Conservation (phyloP, 2,888 invertebrate species). For the Drosophila nigritarsus region DNA sequence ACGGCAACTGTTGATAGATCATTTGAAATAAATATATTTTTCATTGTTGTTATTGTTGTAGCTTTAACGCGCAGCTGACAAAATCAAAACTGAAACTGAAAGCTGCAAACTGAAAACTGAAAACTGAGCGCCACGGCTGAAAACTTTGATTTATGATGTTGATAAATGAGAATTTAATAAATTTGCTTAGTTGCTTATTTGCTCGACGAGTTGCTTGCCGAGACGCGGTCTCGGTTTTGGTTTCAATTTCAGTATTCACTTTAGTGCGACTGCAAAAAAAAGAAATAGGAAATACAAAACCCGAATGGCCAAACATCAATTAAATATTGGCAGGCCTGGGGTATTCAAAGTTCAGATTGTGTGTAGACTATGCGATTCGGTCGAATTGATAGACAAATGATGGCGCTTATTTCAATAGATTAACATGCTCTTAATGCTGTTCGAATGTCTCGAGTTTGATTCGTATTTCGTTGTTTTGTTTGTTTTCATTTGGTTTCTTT, state of each 20-base stretch:
- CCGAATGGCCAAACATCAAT: conserved; percentile 51
- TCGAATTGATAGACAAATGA: conserved; percentile 64
- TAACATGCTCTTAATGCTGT: conserved; percentile 62
- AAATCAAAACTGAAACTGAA: conserved; percentile 52
- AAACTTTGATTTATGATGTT: conserved; percentile 75
- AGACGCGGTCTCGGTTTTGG: conserved; percentile 17
- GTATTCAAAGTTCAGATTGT: conserved; percentile 26
- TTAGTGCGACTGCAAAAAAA: conserved; percentile 14
- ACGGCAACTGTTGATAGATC: conserved; percentile 81
- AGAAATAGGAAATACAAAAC: conserved; percentile 14
- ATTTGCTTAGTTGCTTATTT: conserved; percentile 63
- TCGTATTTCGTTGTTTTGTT: conserved; percentile 2
- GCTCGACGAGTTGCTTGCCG: conserved; percentile 27
- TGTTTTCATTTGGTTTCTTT: conserved; percentile 31
- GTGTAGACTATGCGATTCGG: conserved; percentile 5
- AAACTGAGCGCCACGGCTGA: conserved; percentile 33
- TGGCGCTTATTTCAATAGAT: conserved; percentile 74
- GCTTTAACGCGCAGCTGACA: conserved; percentile 41
- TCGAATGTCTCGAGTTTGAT: conserved; percentile 29
- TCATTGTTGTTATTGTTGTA: conserved; percentile 23
- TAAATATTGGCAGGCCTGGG: conserved; percentile 47
- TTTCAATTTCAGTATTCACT: conserved; percentile 31
- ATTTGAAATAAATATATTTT: conserved; percentile 50
- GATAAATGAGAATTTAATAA: conserved; percentile 81
- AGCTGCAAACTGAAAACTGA: conserved; percentile 22